These are phyloP conservation scores for Campoletis sonorensis DNA, from an alignment of 1,140 invertebrate species.

Conservation along the genomic window DNA sequence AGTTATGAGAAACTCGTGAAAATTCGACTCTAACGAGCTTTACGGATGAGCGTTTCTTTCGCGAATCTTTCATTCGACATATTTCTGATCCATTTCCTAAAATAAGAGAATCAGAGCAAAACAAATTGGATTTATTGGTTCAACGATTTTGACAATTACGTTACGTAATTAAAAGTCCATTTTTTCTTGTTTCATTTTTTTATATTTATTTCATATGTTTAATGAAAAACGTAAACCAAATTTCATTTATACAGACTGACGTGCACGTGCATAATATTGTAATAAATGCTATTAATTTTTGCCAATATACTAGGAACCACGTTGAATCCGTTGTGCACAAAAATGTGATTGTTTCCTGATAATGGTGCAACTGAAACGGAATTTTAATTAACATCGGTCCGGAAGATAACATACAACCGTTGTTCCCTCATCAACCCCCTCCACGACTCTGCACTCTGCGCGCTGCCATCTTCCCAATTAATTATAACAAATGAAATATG, in stretches of 20 bases:
- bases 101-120: not conserved
- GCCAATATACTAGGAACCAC: slow-evolving; percentile 26
- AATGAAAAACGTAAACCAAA: not conserved
- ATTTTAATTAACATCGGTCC: slow-evolving; percentile 57
- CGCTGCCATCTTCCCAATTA: slow-evolving; percentile 39
- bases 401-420: not conserved
- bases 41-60: slow-evolving; percentile 20
- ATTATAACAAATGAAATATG: slow-evolving; percentile 60
- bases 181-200: too few species aligned
- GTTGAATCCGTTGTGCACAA: slow-evolving; percentile 24
- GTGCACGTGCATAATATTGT: not conserved
- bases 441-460: not conserved
- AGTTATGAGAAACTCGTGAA: not conserved
- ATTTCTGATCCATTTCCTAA: not conserved
- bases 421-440: slow-evolving; percentile 16
- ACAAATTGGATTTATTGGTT: too few species aligned
- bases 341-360: slow-evolving; percentile 58
- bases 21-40: slow-evolving; percentile 42
- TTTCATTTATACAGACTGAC: not conserved
- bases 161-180: too few species aligned
- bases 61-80: not conserved
- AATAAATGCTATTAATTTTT: not conserved
- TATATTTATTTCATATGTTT: too few species aligned
- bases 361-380: slow-evolving; percentile 48
- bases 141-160: too few species aligned